These are phyloP conservation scores for Dufourea novaeangliae DNA, from an alignment of 1,140 invertebrate species.

Conservation along the genomic window DNA sequence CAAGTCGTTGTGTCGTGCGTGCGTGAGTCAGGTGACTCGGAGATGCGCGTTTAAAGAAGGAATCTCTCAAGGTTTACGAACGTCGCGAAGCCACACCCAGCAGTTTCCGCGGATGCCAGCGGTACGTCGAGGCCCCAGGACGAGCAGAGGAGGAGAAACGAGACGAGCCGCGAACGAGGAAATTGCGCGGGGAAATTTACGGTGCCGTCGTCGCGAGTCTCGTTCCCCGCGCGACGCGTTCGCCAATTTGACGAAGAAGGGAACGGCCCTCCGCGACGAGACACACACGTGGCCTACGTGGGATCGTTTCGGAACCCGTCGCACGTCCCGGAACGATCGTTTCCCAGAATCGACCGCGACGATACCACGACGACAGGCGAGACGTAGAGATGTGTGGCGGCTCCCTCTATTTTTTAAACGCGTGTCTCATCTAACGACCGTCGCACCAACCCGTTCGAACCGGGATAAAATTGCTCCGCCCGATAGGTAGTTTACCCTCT, in stretches of 20 bases:
- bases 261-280: constrained; percentile 33
- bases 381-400: constrained; percentile 34
- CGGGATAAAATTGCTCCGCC: neutral
- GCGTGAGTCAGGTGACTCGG: too few species aligned
- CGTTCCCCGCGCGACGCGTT: too few species aligned
- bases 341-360: constrained; percentile 49
- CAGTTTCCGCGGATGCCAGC: neutral
- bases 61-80: constrained; percentile 1
- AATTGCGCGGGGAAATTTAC: constrained; percentile 49
- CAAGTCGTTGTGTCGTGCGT: neutral
- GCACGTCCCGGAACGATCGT: constrained; percentile 59
- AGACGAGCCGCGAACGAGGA: neutral
- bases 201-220: constrained; percentile 22
- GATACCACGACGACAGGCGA: constrained; percentile 24
- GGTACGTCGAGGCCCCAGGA: neutral
- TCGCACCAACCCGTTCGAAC: neutral
- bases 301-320: constrained; percentile 40
- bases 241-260: constrained; percentile 62
- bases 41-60: neutral
- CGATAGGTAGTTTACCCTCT: neutral
- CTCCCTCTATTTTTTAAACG: constrained; percentile 5
- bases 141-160: neutral
- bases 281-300: constrained; percentile 47
- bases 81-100: constrained; percentile 32
- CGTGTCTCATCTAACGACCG: neutral